Conservation (phyloP, 2,888 invertebrate genomes). For the Hydroisotoma schaefferi region DNA sequence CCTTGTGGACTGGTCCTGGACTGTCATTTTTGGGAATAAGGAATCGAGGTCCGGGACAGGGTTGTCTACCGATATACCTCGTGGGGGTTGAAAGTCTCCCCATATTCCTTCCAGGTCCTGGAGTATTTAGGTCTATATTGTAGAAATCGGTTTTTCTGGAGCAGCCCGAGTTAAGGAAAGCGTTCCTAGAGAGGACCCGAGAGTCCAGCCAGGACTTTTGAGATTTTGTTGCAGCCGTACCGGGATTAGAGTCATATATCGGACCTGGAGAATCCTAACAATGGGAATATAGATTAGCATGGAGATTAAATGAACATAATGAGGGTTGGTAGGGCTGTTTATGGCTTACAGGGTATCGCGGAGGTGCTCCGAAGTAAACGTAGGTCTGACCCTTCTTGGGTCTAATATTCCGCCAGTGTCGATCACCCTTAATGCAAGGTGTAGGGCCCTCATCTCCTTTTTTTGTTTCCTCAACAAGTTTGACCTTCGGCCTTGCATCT, state of each 20-base stretch:
- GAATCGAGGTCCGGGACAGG: constrained; percentile 19
- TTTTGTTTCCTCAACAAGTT: background rate
- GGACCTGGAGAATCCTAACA: constrained; percentile 39
- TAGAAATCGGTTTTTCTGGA: constrained; percentile 21
- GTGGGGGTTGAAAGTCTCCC: constrained; percentile 13
- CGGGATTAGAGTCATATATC: constrained; percentile 40
- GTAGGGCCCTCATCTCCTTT: background rate
- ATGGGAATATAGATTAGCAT: background rate
- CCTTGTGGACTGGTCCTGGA: constrained; percentile 39
- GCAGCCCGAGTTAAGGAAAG: constrained; percentile 40
- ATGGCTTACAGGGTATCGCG: constrained; percentile 17
- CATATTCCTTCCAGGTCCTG: constrained; percentile 37
- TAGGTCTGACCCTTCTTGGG: constrained; percentile 32
- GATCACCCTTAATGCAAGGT: no score
- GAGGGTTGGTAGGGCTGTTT: background rate
- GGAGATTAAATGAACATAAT: background rate
- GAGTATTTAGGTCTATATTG: constrained; percentile 27
- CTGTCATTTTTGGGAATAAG: constrained; percentile 11
- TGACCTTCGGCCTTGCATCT: constrained; percentile 12
- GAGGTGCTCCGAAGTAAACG: constrained; percentile 28
- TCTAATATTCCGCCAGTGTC: constrained; percentile 35
- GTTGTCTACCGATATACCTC: background rate
- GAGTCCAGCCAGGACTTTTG: constrained; percentile 40
- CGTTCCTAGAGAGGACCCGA: constrained; percentile 20
- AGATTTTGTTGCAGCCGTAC: constrained; percentile 25